Evolutionary conservation across 2,888 invertebrate species (phyloP).

Genomic region (Linyphia triangularis): DNA sequence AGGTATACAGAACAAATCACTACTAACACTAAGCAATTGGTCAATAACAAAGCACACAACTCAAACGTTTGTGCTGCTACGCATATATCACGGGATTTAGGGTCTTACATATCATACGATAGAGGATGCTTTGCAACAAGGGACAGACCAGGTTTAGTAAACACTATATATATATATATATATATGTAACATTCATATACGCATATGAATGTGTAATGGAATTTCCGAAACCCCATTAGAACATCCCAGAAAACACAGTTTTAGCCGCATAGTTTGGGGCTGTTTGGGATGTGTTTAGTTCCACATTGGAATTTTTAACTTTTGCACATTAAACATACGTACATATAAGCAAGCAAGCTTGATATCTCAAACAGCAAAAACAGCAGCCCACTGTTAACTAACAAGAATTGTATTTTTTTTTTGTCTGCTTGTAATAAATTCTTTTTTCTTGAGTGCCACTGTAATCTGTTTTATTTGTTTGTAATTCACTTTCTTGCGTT

Average conservation of each 20-base stretch:
- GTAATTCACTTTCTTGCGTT: slow-evolving; percentile 48
- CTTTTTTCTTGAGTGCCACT: slow-evolving; percentile 20
- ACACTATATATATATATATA: slow-evolving; percentile 29
- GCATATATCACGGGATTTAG: slow-evolving; percentile 51
- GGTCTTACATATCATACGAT: slow-evolving; percentile 46
- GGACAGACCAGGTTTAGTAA: slow-evolving; percentile 42
- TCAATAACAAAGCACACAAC: slow-evolving; percentile 72
- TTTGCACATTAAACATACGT: slow-evolving; percentile 61
- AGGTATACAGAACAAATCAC: slow-evolving; percentile 63
- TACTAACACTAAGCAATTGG: slow-evolving; percentile 60
- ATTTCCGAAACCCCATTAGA: slow-evolving; percentile 49
- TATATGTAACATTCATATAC: slow-evolving; percentile 20
- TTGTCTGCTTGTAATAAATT: slow-evolving; percentile 51
- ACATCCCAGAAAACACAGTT: slow-evolving; percentile 55
- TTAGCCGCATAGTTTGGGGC: slow-evolving; percentile 10
- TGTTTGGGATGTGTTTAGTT: slow-evolving; percentile 35
- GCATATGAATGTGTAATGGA: slow-evolving; percentile 43
- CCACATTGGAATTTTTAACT: slow-evolving; percentile 36
- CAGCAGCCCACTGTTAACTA: slow-evolving; percentile 70
- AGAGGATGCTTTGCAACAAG: slow-evolving; percentile 63
- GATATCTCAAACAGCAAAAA: slow-evolving; percentile 71
- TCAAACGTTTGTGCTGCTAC: slow-evolving; percentile 67
- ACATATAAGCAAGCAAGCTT: slow-evolving; percentile 70
- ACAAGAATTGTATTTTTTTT: slow-evolving; percentile 54
- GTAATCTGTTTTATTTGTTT: slow-evolving; percentile 33